Conservation (phyloP, 2,113 vertebrate genomes). For the Corythornis vintsioides region DNA sequence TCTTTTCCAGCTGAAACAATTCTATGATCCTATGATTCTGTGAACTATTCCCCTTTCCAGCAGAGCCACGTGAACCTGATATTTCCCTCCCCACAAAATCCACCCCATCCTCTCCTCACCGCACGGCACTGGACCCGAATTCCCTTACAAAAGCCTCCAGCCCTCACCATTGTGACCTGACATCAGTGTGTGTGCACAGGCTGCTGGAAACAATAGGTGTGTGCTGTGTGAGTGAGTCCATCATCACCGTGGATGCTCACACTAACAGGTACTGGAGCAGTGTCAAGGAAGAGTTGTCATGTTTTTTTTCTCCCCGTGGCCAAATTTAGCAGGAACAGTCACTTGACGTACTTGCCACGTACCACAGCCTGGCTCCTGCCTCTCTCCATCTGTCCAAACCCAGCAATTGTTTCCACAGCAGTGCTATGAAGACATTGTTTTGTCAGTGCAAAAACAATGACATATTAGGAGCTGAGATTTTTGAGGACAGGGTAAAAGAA, state of each 20-base stretch:
- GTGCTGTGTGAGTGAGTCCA: rapidly evolving
- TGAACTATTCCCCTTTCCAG: background rate
- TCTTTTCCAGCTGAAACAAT: too few relatives aligned
- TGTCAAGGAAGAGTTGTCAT: rapidly evolving
- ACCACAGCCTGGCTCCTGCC: background rate
- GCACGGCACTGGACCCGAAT: rapidly evolving
- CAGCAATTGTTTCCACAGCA: background rate
- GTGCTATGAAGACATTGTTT: background rate
- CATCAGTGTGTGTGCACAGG: rapidly evolving
- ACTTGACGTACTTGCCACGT: background rate
- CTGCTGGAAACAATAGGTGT: background rate
- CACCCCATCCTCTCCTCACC: background rate
- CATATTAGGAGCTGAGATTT: background rate
- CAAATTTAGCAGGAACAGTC: constrained; percentile 12
- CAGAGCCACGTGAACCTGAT: rapidly evolving
- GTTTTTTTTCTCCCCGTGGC: background rate
- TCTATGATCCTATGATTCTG: too few relatives aligned
- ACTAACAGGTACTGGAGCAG: background rate
- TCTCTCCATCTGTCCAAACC: constrained; percentile 26
- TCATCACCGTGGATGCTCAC: rapidly evolving
- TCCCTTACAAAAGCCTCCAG: background rate
- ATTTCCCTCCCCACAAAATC: background rate
- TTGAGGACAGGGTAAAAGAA: background rate
- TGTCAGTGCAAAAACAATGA: background rate
- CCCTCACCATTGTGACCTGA: rapidly evolving